Evolutionary conservation across 2,888 invertebrate genomes (phyloP).

Genomic region (Andrena fulva): DNA sequence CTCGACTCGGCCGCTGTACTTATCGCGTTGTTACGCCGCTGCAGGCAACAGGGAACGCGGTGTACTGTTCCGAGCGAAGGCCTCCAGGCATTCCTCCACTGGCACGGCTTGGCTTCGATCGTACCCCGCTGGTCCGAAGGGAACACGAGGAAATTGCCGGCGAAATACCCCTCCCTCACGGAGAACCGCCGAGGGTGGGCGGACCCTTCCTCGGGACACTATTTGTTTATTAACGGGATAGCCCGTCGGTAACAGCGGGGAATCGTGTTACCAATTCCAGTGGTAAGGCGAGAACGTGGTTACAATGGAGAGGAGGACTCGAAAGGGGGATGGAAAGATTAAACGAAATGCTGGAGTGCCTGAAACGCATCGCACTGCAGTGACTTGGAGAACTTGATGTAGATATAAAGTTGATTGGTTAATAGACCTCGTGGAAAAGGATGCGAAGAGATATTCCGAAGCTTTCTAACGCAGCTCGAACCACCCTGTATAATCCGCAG

Average conservation of each 20-base stretch:
- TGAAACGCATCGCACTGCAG: too few species aligned
- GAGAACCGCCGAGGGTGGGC: not conserved
- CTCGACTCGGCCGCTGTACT: conserved; percentile 62
- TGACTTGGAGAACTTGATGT: too few species aligned
- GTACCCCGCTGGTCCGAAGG: conserved; percentile 6
- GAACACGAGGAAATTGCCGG: not conserved
- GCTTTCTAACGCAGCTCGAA: not conserved
- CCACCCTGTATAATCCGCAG: not conserved
- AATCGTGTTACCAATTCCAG: too few species aligned
- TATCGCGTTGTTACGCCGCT: conserved; percentile 73
- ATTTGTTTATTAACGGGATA: not conserved
- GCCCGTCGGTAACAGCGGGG: not conserved
- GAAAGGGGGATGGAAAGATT: too few species aligned
- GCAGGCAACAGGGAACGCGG: conserved; percentile 46
- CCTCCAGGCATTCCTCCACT: conserved; percentile 50
- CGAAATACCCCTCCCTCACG: not conserved
- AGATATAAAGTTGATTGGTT: too few species aligned
- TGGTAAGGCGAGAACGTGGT: too few species aligned
- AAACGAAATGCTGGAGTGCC: too few species aligned
- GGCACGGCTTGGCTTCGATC: conserved; percentile 47
- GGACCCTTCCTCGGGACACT: not conserved
- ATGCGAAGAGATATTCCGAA: not conserved
- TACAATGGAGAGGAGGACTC: too few species aligned
- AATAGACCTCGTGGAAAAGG: too few species aligned
- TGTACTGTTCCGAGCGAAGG: conserved; percentile 66